Evolutionary conservation across 2,113 vertebrate species (phyloP), one percentile per base, ranked within the genome.

Genomic region (Plestiodon gilberti): DNA sequence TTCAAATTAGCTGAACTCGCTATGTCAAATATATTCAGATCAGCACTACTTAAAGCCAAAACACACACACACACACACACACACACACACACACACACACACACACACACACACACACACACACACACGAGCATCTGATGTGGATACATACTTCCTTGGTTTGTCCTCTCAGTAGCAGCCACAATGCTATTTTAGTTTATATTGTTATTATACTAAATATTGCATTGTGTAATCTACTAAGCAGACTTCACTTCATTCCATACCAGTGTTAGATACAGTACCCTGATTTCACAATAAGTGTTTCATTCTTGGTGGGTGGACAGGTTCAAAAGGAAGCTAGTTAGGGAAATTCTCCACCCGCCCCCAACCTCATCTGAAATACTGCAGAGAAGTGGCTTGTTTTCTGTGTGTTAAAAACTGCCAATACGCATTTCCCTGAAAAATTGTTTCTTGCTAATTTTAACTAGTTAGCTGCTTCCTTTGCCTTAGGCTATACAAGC

Each of bases 391-490:
- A 94, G 83, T 61, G 23, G 78, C 76, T 84, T 90, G 38, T 82
- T 93, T 80, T 89, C 17, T 78, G 86, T 59, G 23, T 90, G 82
- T 90, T 90, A 91, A 92, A n/a, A 88, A 89, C 83, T 91, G 64
- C 76, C 86, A 88, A 10, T 18, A 82, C 85, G 77, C 33, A 85
- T 9, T 3, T 78, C 8, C 73, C 84, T 81, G 83, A 71, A 57
- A 28, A 89, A 48, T 38, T 81, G 30, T 73, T 83, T 86, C 61
- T 76, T 61, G 11, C 30, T 81, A 8, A 35, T 86, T 48, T 76
- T 80, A 70, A 82, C 48, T 81, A 30, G 61, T 87, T 57, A 40
- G 59, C 17, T 28, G 25, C 15, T 88, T 81, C 82, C 61, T 2
- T 86, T 87, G 80, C 90, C 76, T 89, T 40, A 90, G 93, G 85